phyloP scores from a whole-genome alignment of 2,797 vertebrate genomes.

The Sebastes cheni region DNA sequence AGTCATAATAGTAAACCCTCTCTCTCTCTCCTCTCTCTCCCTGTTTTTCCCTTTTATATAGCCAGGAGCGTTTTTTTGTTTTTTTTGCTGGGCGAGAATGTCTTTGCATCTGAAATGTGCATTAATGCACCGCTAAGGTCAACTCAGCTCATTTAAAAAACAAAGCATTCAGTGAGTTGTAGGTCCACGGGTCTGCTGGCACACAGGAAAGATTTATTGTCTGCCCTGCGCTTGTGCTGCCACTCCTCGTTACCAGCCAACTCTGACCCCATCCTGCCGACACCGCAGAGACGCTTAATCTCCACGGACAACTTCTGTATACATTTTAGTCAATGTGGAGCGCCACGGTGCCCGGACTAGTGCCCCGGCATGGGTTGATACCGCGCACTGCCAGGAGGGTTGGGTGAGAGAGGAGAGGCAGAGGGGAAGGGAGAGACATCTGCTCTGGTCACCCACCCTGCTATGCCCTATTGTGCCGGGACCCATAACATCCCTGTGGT shows the following conservation, averaged over 20 bases:
- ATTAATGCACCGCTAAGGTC: conserved; percentile 71
- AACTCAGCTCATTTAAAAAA: conserved; percentile 73
- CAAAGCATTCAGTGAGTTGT: conserved; percentile 65
- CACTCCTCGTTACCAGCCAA: conserved; percentile 72
- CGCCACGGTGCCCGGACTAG: conserved; percentile 30
- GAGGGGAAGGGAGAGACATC: conserved; percentile 62
- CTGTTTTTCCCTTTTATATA: conserved; percentile 31
- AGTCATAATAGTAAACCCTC: conserved; percentile 65
- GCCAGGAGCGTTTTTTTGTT: conserved; percentile 41
- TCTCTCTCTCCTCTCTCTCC: conserved; percentile 2
- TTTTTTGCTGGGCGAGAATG: conserved; percentile 38
- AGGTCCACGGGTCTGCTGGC: conserved; percentile 58
- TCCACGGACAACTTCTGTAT: conserved; percentile 71
- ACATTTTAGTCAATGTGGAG: conserved; percentile 60
- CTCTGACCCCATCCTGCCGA: conserved; percentile 72
- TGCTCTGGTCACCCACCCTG: conserved; percentile 66
- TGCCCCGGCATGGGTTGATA: conserved; percentile 60
- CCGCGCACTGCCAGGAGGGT: conserved; percentile 23
- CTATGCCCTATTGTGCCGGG: conserved; percentile 52
- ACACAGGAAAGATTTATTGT: conserved; percentile 75
- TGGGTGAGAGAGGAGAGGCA: conserved; percentile 19
- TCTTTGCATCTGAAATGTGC: conserved; percentile 70
- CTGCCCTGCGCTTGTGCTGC: conserved; percentile 60
- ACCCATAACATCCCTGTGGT: conserved; percentile 46
- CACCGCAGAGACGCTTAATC: conserved; percentile 67